These are phyloP conservation scores for Propsilocerus akamusi DNA, from an alignment of 1,140 invertebrate species.

Conservation along the genomic window DNA sequence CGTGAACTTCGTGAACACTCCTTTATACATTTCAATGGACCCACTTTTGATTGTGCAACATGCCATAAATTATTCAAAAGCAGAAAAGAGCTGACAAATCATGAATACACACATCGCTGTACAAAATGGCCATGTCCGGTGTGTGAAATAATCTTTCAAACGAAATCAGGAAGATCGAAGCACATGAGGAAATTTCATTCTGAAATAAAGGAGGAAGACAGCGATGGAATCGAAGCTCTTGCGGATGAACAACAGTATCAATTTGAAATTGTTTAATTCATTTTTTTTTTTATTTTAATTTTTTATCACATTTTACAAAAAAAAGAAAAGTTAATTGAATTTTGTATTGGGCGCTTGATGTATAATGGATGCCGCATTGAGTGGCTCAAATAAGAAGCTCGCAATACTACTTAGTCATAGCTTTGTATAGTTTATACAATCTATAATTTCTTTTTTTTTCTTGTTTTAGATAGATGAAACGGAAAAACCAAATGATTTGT, in stretches of 20 bases:
- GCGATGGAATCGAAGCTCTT: background rate
- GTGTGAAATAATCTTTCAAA: background rate
- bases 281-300: background rate
- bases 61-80: background rate
- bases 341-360: background rate
- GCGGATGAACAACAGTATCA: background rate
- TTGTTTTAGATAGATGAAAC: background rate
- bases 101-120: background rate
- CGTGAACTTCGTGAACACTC: background rate
- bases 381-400: background rate
- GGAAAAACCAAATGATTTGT: background rate
- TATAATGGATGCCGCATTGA: background rate
- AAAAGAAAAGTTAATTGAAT: background rate
- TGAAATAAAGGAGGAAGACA: too few species aligned
- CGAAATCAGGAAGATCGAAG: background rate
- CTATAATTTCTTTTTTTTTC: background rate
- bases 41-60: background rate
- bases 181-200: background rate
- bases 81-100: background rate
- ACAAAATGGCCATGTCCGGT: background rate
- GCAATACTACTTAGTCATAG: background rate
- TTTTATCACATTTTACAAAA: slow-evolving; percentile 4
- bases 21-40: background rate
- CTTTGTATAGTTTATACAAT: background rate
- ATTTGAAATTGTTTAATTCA: background rate